Base-by-base conservation (phyloP, 2,888 invertebrate genomes). In the Drosophila bunnanda region DNA sequence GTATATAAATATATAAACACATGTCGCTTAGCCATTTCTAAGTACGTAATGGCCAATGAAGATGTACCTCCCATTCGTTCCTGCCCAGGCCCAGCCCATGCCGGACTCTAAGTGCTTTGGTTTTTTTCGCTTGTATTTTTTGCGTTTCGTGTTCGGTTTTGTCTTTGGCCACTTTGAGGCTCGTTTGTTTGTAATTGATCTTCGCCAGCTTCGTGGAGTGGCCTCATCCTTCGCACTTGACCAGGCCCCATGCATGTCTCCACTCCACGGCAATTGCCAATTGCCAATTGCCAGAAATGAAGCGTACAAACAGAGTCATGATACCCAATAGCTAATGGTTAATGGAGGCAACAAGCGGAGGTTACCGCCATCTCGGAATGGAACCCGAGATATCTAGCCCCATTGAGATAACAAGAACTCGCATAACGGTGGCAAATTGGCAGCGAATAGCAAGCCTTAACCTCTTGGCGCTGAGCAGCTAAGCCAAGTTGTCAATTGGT, bases 121-220 rank as follows among this genome's bases (percentile, higher is more conserved):
- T n/a, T 60, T 39, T 60, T 60, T 43, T 34, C 39, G 41, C 48
- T 32, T 61, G 28, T 48, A 22, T 38, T 15, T 48, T 44, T 15
- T 25, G n/a, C 17, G 6, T 36, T 62, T 8, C 25, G 38, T 25
- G 61, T 61, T 39, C 38, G 9, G 32, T 61, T 48, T 44, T 43
- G 22, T 46, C 15, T 9, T 52, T 39, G 52, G 55, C 64, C 73
- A 71, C 62, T 73, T 41, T 61, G 55, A 52, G 56, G 34, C 54
- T 71, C 17, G 52, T 64, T 56, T 53, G 65, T 57, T 73, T 57
- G 71, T 57, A 72, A 72, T 72, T 36, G 65, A 72, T 72, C 71
- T 73, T 43, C 25, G 56, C 54, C 53, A 54, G 44, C 32, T 25
- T 32, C 32, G 62, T n/a, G 9, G 30, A 59, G 59, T 59, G 39